Conservation (phyloP, 2,113 vertebrate species). For the Gallinago paraguaiae region DNA sequence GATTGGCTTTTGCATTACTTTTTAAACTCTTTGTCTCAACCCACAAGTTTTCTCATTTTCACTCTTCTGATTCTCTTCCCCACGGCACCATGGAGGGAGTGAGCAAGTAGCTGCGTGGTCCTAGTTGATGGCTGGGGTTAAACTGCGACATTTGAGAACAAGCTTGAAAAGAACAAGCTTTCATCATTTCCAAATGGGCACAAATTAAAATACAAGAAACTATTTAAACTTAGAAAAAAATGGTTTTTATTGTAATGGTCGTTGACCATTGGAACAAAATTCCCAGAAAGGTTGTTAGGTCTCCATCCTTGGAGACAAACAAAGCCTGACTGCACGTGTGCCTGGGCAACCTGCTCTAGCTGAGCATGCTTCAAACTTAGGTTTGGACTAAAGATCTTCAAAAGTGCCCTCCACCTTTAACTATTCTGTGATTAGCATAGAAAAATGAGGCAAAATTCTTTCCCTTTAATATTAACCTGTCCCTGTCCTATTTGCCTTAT, state of each 20-base stretch:
- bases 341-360: not conserved
- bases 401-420: not conserved
- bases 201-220: not conserved
- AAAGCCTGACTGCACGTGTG: not conserved
- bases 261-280: not conserved
- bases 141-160: not conserved
- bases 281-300: not conserved
- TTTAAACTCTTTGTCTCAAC: not conserved
- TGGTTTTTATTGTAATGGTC: accelerated
- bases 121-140: not conserved
- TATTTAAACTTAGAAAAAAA: not conserved
- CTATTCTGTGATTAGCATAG: not conserved
- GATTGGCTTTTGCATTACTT: not conserved
- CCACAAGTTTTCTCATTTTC: not conserved
- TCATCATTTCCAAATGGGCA: not conserved
- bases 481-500: not conserved
- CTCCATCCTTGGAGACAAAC: not conserved
- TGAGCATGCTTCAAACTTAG: not conserved
- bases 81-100: not conserved
- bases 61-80: not conserved
- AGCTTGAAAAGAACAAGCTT: not conserved
- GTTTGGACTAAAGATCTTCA: not conserved
- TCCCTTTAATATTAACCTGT: not conserved
- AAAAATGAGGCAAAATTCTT: not conserved
- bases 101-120: not conserved